A percentile compares a stretch with the other conserved stretches of the same genome.
Conservation (phyloP, 2,888 invertebrate species). For the Oxytorus armatus region DNA sequence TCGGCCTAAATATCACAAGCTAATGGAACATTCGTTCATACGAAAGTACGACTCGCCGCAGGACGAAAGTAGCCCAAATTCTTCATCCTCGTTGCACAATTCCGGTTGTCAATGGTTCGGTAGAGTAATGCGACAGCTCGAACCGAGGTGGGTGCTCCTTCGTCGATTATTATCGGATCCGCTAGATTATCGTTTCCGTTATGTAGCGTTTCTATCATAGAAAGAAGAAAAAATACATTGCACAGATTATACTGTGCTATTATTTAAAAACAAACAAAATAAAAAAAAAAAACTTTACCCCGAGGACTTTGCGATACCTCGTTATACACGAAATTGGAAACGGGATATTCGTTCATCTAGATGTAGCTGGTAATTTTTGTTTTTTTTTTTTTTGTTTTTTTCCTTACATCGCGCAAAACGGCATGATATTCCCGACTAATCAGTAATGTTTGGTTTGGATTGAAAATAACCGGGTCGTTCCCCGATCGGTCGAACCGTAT, state of each 20-base stretch:
- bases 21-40: conserved; percentile 95
- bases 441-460: conserved; percentile 82
- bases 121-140: conserved; percentile 86
- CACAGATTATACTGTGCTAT: conserved; percentile 47
- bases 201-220: conserved; percentile 44
- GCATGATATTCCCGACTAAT: conserved; percentile 82
- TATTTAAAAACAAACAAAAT: conserved; percentile 14
- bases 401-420: conserved; percentile 70
- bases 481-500: neutral
- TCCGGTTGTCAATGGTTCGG: conserved; percentile 90
- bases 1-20: conserved; percentile 96
- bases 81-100: conserved; percentile 75
- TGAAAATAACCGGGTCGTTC: conserved; percentile 75
- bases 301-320: neutral
- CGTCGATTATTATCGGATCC: conserved; percentile 19
- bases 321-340: conserved; percentile 17
- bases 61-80: conserved; percentile 71
- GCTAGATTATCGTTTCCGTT: conserved; percentile 44
- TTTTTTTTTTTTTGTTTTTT: conserved; percentile 51
- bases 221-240: conserved; percentile 17
- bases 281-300: neutral
- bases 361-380: conserved; percentile 30
- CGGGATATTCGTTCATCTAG: conserved; percentile 1
- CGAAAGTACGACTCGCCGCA: conserved; percentile 88
- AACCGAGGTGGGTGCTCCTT: conserved; percentile 80